phyloP scores from a whole-genome alignment of 1,140 invertebrate species.

The Drosophila sucinea region DNA sequence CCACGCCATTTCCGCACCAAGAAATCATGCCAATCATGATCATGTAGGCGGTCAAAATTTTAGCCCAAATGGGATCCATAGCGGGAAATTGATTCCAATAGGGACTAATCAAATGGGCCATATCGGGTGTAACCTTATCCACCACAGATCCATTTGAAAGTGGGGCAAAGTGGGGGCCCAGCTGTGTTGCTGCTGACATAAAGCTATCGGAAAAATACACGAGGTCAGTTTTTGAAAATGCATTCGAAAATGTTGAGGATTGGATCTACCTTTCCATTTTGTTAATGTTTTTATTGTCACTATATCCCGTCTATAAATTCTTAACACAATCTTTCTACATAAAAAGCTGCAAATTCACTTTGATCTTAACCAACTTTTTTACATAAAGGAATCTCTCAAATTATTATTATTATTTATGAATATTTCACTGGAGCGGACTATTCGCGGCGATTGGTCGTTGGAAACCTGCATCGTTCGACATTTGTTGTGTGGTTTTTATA shows the following conservation, averaged over 20 bases:
- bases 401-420: conserved; percentile 55
- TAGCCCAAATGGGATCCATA: conserved; percentile 89
- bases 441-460: conserved; percentile 78
- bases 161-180: conserved; percentile 79
- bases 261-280: conserved; percentile 74
- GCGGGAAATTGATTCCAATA: conserved; percentile 91
- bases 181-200: conserved; percentile 59
- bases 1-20: conserved; percentile 86
- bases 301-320: conserved; percentile 64
- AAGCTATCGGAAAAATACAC: conserved; percentile 49
- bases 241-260: background rate
- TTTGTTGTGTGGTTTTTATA: conserved; percentile 61
- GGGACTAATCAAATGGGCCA: conserved; percentile 88
- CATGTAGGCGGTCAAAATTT: conserved; percentile 76
- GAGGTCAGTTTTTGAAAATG: conserved; percentile 11
- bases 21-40: conserved; percentile 81
- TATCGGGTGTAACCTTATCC: conserved; percentile 86
- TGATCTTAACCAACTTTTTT: conserved; percentile 70
- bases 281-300: conserved; percentile 41
- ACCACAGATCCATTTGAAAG: conserved; percentile 80
- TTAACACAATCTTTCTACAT: conserved; percentile 55
- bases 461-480: conserved; percentile 66
- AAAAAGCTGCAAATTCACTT: conserved; percentile 72
- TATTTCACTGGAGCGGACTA: conserved; percentile 80
- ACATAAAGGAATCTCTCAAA: conserved; percentile 57